Base-by-base conservation (phyloP, 2,797 vertebrate species). In the Poeciliopsis turneri region DNA sequence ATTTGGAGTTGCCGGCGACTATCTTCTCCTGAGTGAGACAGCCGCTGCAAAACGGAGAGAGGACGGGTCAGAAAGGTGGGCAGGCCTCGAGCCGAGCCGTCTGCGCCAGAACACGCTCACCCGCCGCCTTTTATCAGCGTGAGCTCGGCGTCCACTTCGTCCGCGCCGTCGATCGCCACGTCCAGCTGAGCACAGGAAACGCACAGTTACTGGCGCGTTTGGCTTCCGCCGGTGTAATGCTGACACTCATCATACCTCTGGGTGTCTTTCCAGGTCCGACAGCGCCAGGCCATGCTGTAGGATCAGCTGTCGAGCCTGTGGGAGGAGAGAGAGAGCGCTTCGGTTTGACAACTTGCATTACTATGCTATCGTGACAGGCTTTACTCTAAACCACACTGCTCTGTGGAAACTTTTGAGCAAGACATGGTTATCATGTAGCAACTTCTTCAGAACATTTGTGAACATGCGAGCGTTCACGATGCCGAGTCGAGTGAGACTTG, bases 1-100 rank as follows among this genome's bases (percentile, higher is more conserved):
- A 96, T 82, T 97, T 98, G 6, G 98, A 97, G 88, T 97, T 98
- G 82, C 97, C 96, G 16, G 98, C 98, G 20, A 99, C 97, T 0
- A 99, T 98, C 95, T 99, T 99, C 95, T 99, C 98, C 92, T 99
- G 98, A 0, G 98, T 96, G 92, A 99, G 92, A 84, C 98, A 99
- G 89, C 98, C 98, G 39, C 98, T 99, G 85, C 0, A 74, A 41
- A 77, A 77, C 30, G 47, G 4, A 84, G 66, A 69, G 11, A 41
- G 16, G 25, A n/a, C 1, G 5, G 43, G n/a, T 0, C 23, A 47
- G 64, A 79, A 77, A 55, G 10, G 68, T 41, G 36, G 2, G 30
- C 2, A 2, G 61, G 7, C 1, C 1, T 43, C 23, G 3, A 25
- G 51, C 49, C 20, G n/a, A 59, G 8, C 46, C 2, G 28, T 9